phyloP scores from a whole-genome alignment of 2,888 invertebrate genomes.

The Caenorhabditis sp. region DNA sequence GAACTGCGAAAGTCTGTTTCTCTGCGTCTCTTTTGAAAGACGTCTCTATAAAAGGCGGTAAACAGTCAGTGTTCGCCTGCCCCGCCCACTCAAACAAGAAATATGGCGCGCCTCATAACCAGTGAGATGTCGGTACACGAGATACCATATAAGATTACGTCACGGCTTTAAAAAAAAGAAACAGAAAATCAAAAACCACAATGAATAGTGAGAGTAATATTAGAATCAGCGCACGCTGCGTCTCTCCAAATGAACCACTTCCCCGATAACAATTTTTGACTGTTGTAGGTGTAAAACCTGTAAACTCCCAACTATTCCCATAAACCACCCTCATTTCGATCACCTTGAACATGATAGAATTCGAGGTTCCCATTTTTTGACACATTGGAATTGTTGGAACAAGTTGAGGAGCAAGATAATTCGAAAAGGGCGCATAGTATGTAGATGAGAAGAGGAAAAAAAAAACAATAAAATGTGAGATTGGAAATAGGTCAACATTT shows the following conservation, averaged over 20 bases:
- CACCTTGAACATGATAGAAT: slow-evolving; percentile 40
- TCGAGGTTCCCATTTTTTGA: not conserved
- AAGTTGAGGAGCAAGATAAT: not conserved
- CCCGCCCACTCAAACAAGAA: too few species aligned
- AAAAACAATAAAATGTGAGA: too few species aligned
- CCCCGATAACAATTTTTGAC: slow-evolving; percentile 18
- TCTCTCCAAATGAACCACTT: slow-evolving; percentile 54
- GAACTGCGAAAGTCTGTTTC: too few species aligned
- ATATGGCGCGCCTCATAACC: too few species aligned
- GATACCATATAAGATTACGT: too few species aligned
- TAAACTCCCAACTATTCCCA: not conserved
- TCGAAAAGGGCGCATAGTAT: too few species aligned
- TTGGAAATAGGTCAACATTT: too few species aligned
- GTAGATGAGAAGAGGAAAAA: not conserved
- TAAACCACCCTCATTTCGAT: not conserved
- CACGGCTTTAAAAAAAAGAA: not conserved
- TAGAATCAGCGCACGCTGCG: slow-evolving; percentile 32
- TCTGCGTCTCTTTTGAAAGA: too few species aligned
- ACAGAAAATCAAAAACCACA: slow-evolving; percentile 11
- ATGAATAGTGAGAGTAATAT: slow-evolving; percentile 54
- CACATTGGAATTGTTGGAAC: not conserved
- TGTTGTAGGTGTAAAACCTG: slow-evolving; percentile 57
- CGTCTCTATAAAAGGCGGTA: too few species aligned
- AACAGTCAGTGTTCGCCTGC: too few species aligned
- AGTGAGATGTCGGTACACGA: too few species aligned